Evolutionary conservation across 2,113 vertebrate genomes (phyloP).

Genomic region (Polypterus senegalus): DNA sequence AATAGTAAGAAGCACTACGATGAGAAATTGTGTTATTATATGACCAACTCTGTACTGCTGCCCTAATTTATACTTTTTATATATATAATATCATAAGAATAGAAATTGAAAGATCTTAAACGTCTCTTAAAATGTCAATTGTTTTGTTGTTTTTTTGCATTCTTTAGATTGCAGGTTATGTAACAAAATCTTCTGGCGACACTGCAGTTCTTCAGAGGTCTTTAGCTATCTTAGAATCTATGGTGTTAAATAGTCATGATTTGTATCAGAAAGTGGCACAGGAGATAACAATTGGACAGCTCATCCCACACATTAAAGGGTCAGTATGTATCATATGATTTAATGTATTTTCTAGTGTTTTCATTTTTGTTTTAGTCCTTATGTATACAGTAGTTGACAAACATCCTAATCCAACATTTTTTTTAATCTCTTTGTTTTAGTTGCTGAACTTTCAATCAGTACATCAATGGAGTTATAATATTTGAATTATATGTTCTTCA

Average conservation of each 20-base stretch:
- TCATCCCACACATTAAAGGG: slow-evolving; percentile 93
- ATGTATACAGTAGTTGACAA: too few relatives aligned
- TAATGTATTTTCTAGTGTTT: too few relatives aligned
- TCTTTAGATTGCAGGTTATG: slow-evolving; percentile 84
- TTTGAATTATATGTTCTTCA: neutral
- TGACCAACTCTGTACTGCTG: too few relatives aligned
- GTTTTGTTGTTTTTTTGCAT: neutral
- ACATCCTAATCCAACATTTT: too few relatives aligned
- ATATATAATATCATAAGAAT: too few relatives aligned
- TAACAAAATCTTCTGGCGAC: slow-evolving; percentile 87
- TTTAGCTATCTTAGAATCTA: slow-evolving; percentile 89
- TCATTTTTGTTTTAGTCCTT: too few relatives aligned
- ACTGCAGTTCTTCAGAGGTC: slow-evolving; percentile 85
- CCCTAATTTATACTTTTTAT: too few relatives aligned
- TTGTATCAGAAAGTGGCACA: slow-evolving; percentile 97
- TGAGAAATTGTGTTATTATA: too few relatives aligned
- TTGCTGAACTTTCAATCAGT: neutral
- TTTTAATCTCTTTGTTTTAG: too few relatives aligned
- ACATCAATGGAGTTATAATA: neutral
- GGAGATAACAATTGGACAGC: slow-evolving; percentile 96
- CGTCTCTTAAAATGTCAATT: neutral
- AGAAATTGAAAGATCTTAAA: neutral
- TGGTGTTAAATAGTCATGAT: slow-evolving; percentile 96
- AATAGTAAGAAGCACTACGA: too few relatives aligned
- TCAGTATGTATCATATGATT: slow-evolving; percentile 31